Evolutionary conservation across 2,113 vertebrate species (phyloP), one percentile per base, ranked within the genome.

Genomic region (Oceanodroma tethys): DNA sequence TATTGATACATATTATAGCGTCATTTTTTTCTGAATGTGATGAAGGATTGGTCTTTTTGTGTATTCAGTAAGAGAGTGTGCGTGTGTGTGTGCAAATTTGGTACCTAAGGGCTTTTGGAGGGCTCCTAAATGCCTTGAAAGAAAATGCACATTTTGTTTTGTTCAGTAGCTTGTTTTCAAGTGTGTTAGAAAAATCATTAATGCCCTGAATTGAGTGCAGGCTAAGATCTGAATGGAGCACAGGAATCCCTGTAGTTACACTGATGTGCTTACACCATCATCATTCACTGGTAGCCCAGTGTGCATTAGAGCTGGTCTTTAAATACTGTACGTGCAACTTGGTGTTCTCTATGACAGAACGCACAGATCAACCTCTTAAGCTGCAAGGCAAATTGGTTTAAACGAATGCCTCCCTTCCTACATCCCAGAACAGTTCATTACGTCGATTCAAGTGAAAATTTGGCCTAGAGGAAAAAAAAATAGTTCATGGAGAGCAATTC

Each of bases 11-110:
- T 94, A 80, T 66, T 81, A 50, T 53, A 74, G 66, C 86, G 79
- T 87, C 4, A 9, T 91, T 93, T 86, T 82, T 72, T 86, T 56
- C 62, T 85, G 36, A 94, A 83, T 55, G 45, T 93, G 82, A 60
- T 83, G n/a, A 93, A 87, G 40, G 47, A 89, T 82, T 96, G 94
- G 60, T 90, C 62, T 86, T 91, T 91, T 81, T 95, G n/a, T 96
- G 86, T 85, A n/a, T 62, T 84, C 32, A 67, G 75, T 86, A 75
- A 90, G 65, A 71, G 16, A 43, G 25, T 21, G 19, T 32, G n/a
- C 32, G 58, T 17, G 9, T 19, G 8, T 34, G 10, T 7, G 52
- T 20, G 48, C 60, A 88, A 59, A 81, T 67, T 83, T 87, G 53
- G 81, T 93, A 86, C 68, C 52, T 71, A 82, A 93, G 76, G 91